Percentiles rank a stretch among this genome's conserved stretches.
These are phyloP conservation scores for Serilophus lunatus DNA, from an alignment of 2,113 vertebrate genomes.

Conservation along the genomic window DNA sequence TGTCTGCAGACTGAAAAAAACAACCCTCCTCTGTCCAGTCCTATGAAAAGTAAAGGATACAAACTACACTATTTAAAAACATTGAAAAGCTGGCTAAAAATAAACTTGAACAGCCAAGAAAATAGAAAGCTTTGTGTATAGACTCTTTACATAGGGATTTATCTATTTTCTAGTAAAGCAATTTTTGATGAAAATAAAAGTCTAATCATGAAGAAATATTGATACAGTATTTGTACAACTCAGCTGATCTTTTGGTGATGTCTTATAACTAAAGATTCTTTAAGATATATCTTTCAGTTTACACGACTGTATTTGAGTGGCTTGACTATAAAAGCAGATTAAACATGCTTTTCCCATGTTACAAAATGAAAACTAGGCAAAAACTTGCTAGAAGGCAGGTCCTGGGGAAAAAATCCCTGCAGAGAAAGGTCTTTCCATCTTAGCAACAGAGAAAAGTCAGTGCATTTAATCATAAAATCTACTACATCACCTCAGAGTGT, in stretches of 20 bases:
- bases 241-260: not conserved
- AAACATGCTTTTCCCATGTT: not conserved
- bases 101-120: not conserved
- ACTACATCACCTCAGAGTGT: not conserved
- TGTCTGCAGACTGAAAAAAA: not conserved
- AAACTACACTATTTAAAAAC: not conserved
- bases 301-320: not conserved
- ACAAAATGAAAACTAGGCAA: not conserved
- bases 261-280: not conserved
- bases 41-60: not conserved
- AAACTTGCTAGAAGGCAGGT: not conserved
- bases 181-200: not conserved
- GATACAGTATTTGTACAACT: not conserved
- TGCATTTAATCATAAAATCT: not conserved
- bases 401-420: not conserved
- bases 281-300: not conserved
- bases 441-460: not conserved
- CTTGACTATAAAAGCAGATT: not conserved
- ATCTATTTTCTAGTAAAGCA: not conserved
- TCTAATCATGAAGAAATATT: not conserved
- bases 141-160: not conserved
- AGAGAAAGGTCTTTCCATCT: not conserved
- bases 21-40: not conserved
- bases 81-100: not conserved
- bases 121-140: not conserved